Evolutionary conservation across 2,113 vertebrate species (phyloP), one percentile per base, ranked within the genome.

Genomic region (Hyperoodon ampullatus): DNA sequence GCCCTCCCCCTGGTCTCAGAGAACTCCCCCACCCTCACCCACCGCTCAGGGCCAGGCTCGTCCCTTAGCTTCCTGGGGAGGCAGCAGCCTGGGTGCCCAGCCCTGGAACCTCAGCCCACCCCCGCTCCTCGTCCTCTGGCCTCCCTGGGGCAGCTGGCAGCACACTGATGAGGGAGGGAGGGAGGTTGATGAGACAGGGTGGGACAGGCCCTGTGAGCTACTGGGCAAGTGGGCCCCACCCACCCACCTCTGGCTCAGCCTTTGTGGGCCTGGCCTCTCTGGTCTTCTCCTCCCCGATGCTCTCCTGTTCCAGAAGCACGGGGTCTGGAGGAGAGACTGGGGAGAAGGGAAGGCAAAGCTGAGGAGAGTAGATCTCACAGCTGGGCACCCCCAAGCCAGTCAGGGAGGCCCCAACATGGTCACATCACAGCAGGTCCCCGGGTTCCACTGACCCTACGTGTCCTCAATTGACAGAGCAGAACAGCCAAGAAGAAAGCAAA

Each of bases 261-360:
- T 24, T 19, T 8, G n/a, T 33, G 33, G 74, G 23, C 18, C 11
- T 13, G 28, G 66, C 35, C 30, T 92, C 94, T 63, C 84, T 55
- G 0, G 53, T n/a, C 65, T 61, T 33, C 63, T 61, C 39, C 63
- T 72, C 72, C 21, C 61, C 3, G 8, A 6, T 0, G 1, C 9
- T n/a, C 35, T 18, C 44, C 28, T 75, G 88, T 33, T 95, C 84
- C 7, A 39, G 88, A 68, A 71, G 80, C 61, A 77, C 19, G 8
- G 97, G 71, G 42, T 95, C 88, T 71, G 68, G 42, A 6, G 26
- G 72, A 96, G 92, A 94, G 85, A 92, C 84, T 65, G 74, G 85
- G 18, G 23, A 87, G 80, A 77, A 89, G 33, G 72, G 60, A n/a
- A n/a, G 39, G 87, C n/a, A 70, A 30, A 47, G 61, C 68, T 94